Base-by-base conservation (phyloP, 2,888 invertebrate species). In the Diplazon laetatorius region DNA sequence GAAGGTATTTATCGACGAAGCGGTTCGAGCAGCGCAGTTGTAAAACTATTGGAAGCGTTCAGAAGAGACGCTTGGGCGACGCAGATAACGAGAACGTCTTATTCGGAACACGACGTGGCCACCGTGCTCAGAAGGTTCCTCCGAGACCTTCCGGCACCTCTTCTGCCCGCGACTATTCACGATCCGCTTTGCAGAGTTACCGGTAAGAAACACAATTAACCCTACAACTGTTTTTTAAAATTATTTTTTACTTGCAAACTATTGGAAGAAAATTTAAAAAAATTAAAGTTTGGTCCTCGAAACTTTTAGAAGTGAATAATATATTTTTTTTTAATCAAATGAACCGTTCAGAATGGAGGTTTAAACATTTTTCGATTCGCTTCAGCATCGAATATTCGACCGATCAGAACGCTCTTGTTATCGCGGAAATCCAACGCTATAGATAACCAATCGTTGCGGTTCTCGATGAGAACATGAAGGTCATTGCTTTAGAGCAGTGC, bases 1-100 rank as follows among this genome's bases (percentile, higher is more conserved):
- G 96, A 97, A 91, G 98, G 98, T 2, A 97, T 98, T 84, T 98
- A 98, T 90, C 94, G 98, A 3, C 94, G 95, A 66, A 95, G 95
- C 16, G 98, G 97, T 18, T 95, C 95, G 35, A 95, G 95, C 83
- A 93, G 95, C 20, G 94, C 95, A 6, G 94, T 97, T 16, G 93
- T 95, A 0, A 94, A 94, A 78, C 92, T 98, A 16, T 91, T 97
- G 73, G 93, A 94, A 6, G 93, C 94, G 60, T 97, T 98, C 89
- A 93, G 96, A 2, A 93, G 95, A 81, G 96, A 98, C 88, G 96
- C 97, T 12, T 96, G 97, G 94, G 94, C 95, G 4, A 96, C 97
- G 3, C 96, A 96, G 89, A 93, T 98, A 57, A 95, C 95, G 12
- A 93, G 93, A 4, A 94, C 94, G 50, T 94, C 95, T 63, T 96